phyloP scores from a whole-genome alignment of 1,140 invertebrate genomes.

The Drosophila athabasca region DNA sequence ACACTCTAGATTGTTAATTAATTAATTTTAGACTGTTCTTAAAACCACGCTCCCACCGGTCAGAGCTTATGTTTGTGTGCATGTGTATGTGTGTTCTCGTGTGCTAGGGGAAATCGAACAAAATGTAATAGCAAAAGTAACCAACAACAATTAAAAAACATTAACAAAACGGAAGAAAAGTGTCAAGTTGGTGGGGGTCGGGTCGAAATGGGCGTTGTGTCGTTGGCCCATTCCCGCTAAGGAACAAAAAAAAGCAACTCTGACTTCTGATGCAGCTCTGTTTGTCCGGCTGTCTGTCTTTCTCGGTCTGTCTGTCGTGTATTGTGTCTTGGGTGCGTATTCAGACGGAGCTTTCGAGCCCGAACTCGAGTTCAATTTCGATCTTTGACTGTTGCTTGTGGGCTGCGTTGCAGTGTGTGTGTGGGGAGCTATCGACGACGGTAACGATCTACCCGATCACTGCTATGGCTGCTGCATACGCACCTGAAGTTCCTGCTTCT shows the following conservation, averaged over 20 bases:
- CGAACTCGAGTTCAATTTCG: too few species aligned
- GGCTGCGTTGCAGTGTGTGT: not conserved
- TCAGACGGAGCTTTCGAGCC: too few species aligned
- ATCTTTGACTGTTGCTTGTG: too few species aligned
- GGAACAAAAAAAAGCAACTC: slow-evolving; percentile 9
- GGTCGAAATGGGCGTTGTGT: not conserved
- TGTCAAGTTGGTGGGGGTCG: not conserved
- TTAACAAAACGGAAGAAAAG: slow-evolving; percentile 5
- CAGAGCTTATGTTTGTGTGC: too few species aligned
- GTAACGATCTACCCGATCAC: not conserved
- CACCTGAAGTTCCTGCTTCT: slow-evolving; percentile 83
- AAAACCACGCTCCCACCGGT: not conserved
- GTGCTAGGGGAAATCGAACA: too few species aligned
- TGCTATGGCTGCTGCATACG: slow-evolving; percentile 54
- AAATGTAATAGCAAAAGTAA: not conserved
- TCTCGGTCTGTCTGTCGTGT: too few species aligned
- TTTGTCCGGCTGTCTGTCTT: too few species aligned
- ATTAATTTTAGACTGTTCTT: not conserved
- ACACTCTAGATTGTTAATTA: slow-evolving; percentile 23
- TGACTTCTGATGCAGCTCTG: not conserved
- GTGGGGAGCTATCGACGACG: not conserved
- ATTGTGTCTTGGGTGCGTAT: too few species aligned
- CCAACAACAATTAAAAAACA: not conserved
- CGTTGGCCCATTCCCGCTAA: not conserved
- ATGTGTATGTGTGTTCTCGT: too few species aligned